Conservation (phyloP, 2,113 vertebrate genomes). For the Oreochromis spilurus region DNA sequence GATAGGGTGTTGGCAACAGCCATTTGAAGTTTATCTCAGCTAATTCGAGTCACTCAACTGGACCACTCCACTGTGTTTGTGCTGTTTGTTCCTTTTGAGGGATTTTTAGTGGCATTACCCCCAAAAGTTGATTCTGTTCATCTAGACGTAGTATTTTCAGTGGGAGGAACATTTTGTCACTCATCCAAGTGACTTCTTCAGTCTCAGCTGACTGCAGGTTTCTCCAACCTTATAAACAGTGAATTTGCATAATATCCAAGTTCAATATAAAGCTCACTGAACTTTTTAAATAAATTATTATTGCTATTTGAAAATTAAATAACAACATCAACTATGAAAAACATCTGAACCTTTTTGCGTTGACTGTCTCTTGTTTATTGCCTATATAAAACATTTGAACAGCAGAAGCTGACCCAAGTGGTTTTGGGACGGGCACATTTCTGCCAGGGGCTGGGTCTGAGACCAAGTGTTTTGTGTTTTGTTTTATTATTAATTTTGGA, state of each 20-base stretch:
- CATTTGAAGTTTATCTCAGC: neutral
- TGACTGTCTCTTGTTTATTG: too few species aligned
- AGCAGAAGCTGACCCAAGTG: too few species aligned
- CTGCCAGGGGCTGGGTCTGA: too few species aligned
- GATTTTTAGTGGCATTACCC: neutral
- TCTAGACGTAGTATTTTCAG: neutral
- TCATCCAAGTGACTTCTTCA: neutral
- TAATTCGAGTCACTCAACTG: neutral
- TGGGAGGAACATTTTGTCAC: neutral
- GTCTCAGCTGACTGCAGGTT: neutral
- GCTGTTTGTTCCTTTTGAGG: neutral
- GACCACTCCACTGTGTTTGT: neutral
- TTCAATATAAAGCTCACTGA: too few species aligned
- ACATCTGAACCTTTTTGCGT: too few species aligned
- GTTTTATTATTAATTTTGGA: too few species aligned
- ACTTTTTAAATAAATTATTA: too few species aligned
- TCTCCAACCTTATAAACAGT: neutral
- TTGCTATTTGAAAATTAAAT: too few species aligned
- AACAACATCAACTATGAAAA: too few species aligned
- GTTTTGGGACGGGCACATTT: too few species aligned
- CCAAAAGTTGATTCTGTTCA: neutral
- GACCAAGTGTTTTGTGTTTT: too few species aligned
- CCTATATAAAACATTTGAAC: too few species aligned
- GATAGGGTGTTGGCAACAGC: neutral
- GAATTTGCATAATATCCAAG: neutral